phyloP scores from a whole-genome alignment of 2,113 vertebrate species.

The Takifugu flavidus region DNA sequence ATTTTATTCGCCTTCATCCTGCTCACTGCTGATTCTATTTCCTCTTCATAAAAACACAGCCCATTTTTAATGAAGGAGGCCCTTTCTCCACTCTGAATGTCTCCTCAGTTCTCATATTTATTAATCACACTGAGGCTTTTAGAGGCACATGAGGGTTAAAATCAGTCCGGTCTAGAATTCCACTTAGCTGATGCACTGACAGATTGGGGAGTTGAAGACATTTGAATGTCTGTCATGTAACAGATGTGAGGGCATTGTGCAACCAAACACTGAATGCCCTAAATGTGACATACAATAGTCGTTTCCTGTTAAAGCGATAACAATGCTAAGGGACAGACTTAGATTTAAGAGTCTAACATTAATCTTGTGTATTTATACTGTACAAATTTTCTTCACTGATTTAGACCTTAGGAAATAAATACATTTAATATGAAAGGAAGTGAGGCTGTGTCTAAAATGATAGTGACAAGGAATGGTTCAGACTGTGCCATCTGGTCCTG shows the following conservation, averaged over 20 bases:
- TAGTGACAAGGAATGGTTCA: conserved; percentile 4
- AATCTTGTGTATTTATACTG: not conserved
- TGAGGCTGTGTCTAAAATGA: conserved; percentile 33
- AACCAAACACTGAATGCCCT: conserved; percentile 10
- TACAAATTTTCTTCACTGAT: not conserved
- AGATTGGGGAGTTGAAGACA: conserved; percentile 52
- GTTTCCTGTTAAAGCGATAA: not conserved
- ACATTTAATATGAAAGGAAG: conserved; percentile 21
- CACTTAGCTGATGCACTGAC: conserved; percentile 51
- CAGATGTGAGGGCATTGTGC: conserved; percentile 13
- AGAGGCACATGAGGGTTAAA: conserved; percentile 39
- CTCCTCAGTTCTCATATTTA: conserved; percentile 57
- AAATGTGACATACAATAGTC: not conserved
- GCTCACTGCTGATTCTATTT: conserved; percentile 64
- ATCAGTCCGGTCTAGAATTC: conserved; percentile 40
- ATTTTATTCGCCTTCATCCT: conserved; percentile 55
- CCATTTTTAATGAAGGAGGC: conserved; percentile 59
- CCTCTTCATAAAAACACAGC: conserved; percentile 58
- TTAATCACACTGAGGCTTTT: conserved; percentile 62
- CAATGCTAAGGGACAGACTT: not conserved
- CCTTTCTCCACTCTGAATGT: conserved; percentile 37
- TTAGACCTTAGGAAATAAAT: conserved; percentile 6
- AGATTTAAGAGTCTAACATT: not conserved
- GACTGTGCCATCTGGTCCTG: conserved; percentile 14
- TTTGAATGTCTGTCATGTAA: conserved; percentile 42